Evolutionary conservation across 2,888 invertebrate species (phyloP), one percentile per base, ranked within the genome.

Genomic region (Yponomeuta evonymella): DNA sequence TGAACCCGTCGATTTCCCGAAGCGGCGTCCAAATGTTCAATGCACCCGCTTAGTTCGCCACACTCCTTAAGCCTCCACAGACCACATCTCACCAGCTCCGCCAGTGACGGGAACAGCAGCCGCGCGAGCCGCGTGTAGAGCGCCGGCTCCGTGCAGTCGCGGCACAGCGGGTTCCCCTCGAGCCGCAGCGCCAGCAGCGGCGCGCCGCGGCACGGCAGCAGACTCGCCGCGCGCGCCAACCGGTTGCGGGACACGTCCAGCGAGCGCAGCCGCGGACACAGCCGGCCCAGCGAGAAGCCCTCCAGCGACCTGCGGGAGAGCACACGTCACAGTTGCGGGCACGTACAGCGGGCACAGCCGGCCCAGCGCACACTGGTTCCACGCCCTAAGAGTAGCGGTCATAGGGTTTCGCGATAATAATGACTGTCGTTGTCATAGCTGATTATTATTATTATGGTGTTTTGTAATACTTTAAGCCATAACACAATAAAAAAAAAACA

Each of bases 111-210:
- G 76, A 94, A 95, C 73, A 94, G 85, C 75, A 87, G 85, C 73
- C 82, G 92, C 0, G 93, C 79, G 1, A 92, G 89, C 67, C 93
- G 92, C 15, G 95, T 85, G 79, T 96, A 97, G 4, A 93, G 86
- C 0, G 86, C 82, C 0, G 94, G 89, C 70, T 93, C 94, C 0
- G 85, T 92, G 77, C 94, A 95, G 76, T 94, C 93, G 70, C 93
- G 92, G 79, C 96, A 96, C 0, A 96, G 76, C 0, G 95, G 95
- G 86, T 96, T 97, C 0, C 94, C 95, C 77, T 96, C 95, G 48
- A 97, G 81, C 74, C 83, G 86, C 10, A 96, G 78, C 66, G 93
- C 89, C 3, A 79, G 80, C 1, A 96, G 79, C 0, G 85, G 79
- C 69, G 95, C 73, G 0, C 82, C 76, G 1, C 91, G 77, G 10